Base-by-base conservation (phyloP, 92 coral and sea anemone genomes). In the Phymanthus crucifer region DNA sequence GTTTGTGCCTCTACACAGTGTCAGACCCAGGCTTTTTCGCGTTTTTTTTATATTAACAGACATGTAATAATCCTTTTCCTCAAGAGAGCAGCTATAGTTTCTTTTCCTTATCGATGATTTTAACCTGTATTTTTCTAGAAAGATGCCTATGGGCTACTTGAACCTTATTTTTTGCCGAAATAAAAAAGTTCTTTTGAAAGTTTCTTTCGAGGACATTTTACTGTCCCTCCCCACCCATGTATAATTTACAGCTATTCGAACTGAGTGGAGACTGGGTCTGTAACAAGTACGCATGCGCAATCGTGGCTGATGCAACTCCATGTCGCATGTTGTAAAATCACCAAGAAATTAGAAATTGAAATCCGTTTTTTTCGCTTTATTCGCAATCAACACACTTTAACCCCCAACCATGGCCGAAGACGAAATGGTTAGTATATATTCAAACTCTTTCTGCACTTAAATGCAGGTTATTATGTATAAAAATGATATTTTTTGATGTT, bases 251-350 rank as follows among this genome's bases (percentile, higher is more conserved):
- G 0, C 1, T 24, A 1, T 61, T 24, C 5, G 27, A 27, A 4
- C 68, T 34, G 68, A 29, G 40, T 27, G 57, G 7, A 26, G 78
- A 67, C 83, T 84, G 91, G 82, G 71, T 45, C 24, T 54, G 36
- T 29, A 3, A 14, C 43, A 4, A 52, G 21, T 83, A 78, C 94
- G 88, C 97, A 93, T 86, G 91, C 87, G 88, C 79, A 50, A 37
- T 38, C 17, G 2, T 35, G 94, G 97, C 95, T 95, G 98, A 95
- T 86, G 98, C 97, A 95, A 95, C 89, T 74, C 57, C 14, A 21
- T 40, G 50, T 47, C 67, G 75, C 94, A 75, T 93, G 90, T 88
- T 89, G 69, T 78, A 81, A 85, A 75, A 33, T 45, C 26, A 65
- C 46, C 11, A 43, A 50, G 56, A 54, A 66, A 65, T 35, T 14